phyloP scores from a whole-genome alignment of 2,797 vertebrate genomes.

The Pseudochirops corinnae region DNA sequence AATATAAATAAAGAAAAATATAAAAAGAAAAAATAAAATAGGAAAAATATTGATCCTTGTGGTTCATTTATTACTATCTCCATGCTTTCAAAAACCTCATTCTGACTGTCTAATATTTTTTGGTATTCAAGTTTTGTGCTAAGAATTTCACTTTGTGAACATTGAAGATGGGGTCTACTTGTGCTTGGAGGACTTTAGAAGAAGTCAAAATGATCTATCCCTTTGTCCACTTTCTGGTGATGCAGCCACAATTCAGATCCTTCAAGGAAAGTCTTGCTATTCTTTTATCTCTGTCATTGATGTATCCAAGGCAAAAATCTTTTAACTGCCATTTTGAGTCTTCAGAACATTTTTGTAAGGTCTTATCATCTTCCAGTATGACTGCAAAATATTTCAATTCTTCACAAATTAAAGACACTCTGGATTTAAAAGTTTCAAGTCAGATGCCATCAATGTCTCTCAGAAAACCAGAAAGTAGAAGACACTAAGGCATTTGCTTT shows the following conservation, averaged over 20 bases:
- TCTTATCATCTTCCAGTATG: no score
- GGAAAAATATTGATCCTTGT: conserved; percentile 57
- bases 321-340: no score
- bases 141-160: conserved; percentile 78
- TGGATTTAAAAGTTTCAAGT: conserved; percentile 76
- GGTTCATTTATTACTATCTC: conserved; percentile 82
- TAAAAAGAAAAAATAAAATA: no score
- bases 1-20: no score
- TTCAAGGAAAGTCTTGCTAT: no score
- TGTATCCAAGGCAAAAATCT: no score
- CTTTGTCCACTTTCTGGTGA: no score
- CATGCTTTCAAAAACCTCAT: conserved; percentile 70
- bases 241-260: no score
- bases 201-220: no score
- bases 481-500: conserved; percentile 77
- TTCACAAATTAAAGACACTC: conserved; percentile 30
- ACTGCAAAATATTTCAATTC: no score
- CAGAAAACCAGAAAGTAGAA: conserved; percentile 82
- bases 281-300: no score
- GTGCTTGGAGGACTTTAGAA: conserved; percentile 63
- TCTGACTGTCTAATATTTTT: conserved; percentile 74
- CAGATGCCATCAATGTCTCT: conserved; percentile 75
- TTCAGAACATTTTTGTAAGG: no score
- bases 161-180: conserved; percentile 44
- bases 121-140: conserved; percentile 81